Evolutionary conservation across 2,888 invertebrate genomes (phyloP).

Genomic region (Ariolimax columbianus): DNA sequence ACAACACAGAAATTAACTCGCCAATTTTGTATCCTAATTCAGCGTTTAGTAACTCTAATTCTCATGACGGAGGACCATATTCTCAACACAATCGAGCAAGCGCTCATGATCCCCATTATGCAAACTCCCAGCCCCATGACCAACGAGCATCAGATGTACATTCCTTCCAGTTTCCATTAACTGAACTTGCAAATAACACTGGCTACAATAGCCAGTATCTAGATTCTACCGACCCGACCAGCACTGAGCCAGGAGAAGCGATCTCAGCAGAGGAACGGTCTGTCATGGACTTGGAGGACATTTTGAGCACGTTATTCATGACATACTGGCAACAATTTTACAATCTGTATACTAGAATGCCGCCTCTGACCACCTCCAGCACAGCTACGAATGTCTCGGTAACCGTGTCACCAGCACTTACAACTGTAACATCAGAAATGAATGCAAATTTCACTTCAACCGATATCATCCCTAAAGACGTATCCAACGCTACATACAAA

Average conservation of each 20-base stretch:
- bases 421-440: background rate
- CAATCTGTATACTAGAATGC: constrained; percentile 4
- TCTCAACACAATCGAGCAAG: background rate
- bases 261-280: background rate
- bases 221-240: background rate
- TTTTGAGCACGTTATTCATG: constrained; percentile 12
- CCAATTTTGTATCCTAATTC: too few species aligned
- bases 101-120: background rate
- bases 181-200: background rate
- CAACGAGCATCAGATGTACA: background rate
- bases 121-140: background rate
- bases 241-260: background rate
- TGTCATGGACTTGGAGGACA: constrained; percentile 26
- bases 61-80: background rate
- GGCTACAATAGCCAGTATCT: background rate
- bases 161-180: background rate
- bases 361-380: background rate
- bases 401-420: background rate
- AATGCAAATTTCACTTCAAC: background rate
- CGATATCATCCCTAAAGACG: background rate
- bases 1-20: background rate
- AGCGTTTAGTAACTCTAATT: background rate
- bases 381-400: background rate
- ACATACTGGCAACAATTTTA: constrained; percentile 34
- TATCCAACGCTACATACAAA: background rate